Percentiles rank a stretch among this genome's conserved stretches.
Evolutionary conservation across 2,888 invertebrate species (phyloP).

Genomic region (Melanargia galathea): DNA sequence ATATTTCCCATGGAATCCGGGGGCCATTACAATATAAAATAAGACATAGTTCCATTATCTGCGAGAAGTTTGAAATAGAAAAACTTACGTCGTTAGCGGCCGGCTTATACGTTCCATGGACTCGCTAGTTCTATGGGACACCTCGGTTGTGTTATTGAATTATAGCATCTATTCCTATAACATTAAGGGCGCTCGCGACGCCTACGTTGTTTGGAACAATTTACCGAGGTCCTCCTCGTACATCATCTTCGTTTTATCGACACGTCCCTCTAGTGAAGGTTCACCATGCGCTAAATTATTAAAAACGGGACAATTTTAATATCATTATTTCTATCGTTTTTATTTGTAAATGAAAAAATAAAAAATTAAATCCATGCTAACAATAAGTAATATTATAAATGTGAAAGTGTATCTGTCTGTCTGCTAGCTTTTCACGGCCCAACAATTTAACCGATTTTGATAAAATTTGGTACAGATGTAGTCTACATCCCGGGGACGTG

Average conservation of each 20-base stretch:
- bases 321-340: no score
- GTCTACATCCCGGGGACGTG: no score
- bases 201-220: slow-evolving; percentile 27
- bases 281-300: slow-evolving; percentile 1
- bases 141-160: slow-evolving; percentile 20
- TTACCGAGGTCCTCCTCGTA: slow-evolving; percentile 37
- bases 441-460: no score
- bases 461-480: no score
- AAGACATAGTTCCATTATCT: slow-evolving; percentile 40
- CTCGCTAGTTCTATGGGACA: slow-evolving; percentile 19
- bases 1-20: slow-evolving; percentile 22
- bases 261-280: slow-evolving; percentile 28
- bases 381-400: no score
- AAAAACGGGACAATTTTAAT: neutral
- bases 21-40: slow-evolving; percentile 38
- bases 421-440: no score
- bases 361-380: no score
- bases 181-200: slow-evolving; percentile 15
- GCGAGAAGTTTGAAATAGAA: slow-evolving; percentile 59
- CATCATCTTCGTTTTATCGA: slow-evolving; percentile 39
- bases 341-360: no score
- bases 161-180: slow-evolving; percentile 20
- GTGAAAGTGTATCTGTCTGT: no score
- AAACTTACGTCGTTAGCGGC: slow-evolving; percentile 64
- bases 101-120: slow-evolving; percentile 32